Conservation (phyloP, 1,140 invertebrate genomes). For the Antheraea mylitta region DNA sequence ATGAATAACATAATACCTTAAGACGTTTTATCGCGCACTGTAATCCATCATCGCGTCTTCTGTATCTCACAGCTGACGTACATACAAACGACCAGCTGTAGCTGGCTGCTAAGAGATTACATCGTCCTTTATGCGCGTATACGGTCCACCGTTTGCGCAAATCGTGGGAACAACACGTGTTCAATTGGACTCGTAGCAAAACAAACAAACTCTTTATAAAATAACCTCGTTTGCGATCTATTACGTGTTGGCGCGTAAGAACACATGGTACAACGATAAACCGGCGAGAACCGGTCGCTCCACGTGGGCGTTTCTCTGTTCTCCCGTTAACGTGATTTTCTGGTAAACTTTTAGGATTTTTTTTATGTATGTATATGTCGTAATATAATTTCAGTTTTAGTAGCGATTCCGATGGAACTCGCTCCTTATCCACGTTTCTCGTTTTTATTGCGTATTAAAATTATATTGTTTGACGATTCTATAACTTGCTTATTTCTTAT, state of each 20-base stretch:
- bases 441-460: slow-evolving; percentile 1
- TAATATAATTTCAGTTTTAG: not conserved
- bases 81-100: not conserved
- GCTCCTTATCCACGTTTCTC: not conserved
- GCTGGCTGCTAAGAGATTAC: not conserved
- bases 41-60: not conserved
- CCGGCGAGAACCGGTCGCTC: not conserved
- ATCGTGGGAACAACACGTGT: slow-evolving; percentile 29
- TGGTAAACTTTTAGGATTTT: not conserved
- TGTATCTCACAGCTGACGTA: not conserved
- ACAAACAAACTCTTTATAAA: slow-evolving; percentile 30
- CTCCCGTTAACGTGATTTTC: not conserved
- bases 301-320: not conserved
- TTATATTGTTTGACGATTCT: not conserved
- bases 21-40: not conserved
- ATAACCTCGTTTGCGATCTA: slow-evolving; percentile 30
- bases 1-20: not conserved
- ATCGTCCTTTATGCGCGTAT: not conserved
- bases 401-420: not conserved
- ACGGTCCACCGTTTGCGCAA: slow-evolving; percentile 19
- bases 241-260: slow-evolving; percentile 18
- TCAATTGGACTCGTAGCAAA: slow-evolving; percentile 19
- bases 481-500: not conserved
- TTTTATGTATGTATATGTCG: not conserved
- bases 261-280: slow-evolving; percentile 12